Conservation (phyloP, 2,888 invertebrate species). For the Amorpha juglandis region DNA sequence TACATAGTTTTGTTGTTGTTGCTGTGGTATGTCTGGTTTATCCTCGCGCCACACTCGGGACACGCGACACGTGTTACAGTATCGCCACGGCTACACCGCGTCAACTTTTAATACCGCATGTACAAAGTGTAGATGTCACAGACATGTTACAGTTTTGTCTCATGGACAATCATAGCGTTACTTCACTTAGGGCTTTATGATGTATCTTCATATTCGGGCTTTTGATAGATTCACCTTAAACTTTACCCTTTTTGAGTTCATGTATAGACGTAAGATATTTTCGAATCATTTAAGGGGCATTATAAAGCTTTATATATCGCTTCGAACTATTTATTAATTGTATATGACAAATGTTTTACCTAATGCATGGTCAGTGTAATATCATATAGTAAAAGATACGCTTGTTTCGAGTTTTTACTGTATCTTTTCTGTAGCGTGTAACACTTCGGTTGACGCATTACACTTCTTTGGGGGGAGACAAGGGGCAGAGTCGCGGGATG, state of each 20-base stretch:
- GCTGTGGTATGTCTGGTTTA: neutral
- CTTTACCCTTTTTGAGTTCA: conserved; percentile 43
- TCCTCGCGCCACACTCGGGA: neutral
- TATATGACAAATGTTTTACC: conserved; percentile 42
- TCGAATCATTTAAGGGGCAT: conserved; percentile 41
- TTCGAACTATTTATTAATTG: conserved; percentile 45
- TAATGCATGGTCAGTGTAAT: conserved; percentile 46
- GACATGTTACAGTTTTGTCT: conserved; percentile 60
- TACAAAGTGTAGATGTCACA: conserved; percentile 69
- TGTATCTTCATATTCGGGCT: conserved; percentile 62
- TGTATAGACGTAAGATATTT: conserved; percentile 48
- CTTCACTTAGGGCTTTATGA: conserved; percentile 57
- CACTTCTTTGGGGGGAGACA: conserved; percentile 5
- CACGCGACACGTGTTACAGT: conserved; percentile 4
- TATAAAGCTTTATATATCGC: conserved; percentile 42
- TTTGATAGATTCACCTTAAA: conserved; percentile 55
- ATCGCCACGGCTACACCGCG: conserved; percentile 1
- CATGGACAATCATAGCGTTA: conserved; percentile 61
- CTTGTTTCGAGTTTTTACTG: conserved; percentile 1
- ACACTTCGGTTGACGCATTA: neutral
- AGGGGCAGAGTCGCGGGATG: conserved; percentile 58
- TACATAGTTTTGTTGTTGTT: neutral
- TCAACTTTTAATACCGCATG: conserved; percentile 61
- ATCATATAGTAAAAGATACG: conserved; percentile 30
- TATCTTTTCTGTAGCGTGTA: neutral